Percentiles rank a stretch among this genome's conserved stretches.
Conservation (phyloP, 2,888 invertebrate genomes). For the Physocephala rufipes region DNA sequence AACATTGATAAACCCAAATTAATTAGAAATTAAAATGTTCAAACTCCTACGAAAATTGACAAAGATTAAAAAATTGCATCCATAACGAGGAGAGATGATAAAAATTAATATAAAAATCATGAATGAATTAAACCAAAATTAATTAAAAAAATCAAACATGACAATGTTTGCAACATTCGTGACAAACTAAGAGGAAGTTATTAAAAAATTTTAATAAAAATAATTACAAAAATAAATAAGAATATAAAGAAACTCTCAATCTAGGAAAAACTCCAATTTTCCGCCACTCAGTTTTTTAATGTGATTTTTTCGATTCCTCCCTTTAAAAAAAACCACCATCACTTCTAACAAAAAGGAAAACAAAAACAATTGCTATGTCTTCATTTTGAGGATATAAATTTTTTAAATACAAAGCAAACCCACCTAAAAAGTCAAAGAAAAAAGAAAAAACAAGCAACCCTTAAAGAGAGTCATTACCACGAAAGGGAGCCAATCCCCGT, state of each 20-base stretch:
- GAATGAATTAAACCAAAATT: too few relatives aligned
- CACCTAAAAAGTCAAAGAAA: background rate
- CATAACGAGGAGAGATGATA: too few relatives aligned
- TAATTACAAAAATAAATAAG: background rate
- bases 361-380: background rate
- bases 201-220: too few relatives aligned
- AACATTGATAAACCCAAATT: too few relatives aligned
- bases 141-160: too few relatives aligned
- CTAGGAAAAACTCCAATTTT: conserved; percentile 11
- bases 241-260: background rate
- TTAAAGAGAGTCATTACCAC: too few relatives aligned
- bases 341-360: background rate
- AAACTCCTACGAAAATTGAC: too few relatives aligned
- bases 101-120: too few relatives aligned
- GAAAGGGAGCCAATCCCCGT: background rate
- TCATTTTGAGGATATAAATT: conserved; percentile 6
- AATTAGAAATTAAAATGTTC: too few relatives aligned
- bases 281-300: background rate
- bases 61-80: too few relatives aligned
- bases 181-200: too few relatives aligned
- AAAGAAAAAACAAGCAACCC: background rate
- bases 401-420: background rate
- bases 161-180: too few relatives aligned
- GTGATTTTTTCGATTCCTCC: background rate
- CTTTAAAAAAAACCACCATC: background rate